Base-by-base conservation (phyloP, 2,888 invertebrate genomes). In the Gymnoscelis rufifasciata region DNA sequence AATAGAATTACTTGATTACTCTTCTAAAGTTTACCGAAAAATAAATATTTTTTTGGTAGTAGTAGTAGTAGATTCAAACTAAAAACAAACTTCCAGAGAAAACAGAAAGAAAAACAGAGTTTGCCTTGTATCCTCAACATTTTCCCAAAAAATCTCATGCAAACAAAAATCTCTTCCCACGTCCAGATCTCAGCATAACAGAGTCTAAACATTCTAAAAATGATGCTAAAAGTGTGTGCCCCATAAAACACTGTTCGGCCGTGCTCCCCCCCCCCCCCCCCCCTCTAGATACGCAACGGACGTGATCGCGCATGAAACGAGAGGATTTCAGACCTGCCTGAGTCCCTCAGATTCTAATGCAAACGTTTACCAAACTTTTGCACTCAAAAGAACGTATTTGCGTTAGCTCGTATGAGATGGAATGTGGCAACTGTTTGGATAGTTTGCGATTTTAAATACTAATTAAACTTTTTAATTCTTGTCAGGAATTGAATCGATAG, bases 281-380 rank as follows among this genome's bases (percentile, higher is more conserved):
- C 36, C 45, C 57, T 51, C 57, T 52, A 66, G 72, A 74, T 74
- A 78, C 76, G 79, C 76, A 71, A 58, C 60, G 69, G 76, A 74
- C 83, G 83, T 84, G 84, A 71, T 68, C 66, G 53, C 68, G 83
- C 84, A 84, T 83, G 65, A 64, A 67, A 65, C 69, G 48, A 47
- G 57, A 60, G 81, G 84, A 82, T 84, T 81, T 78, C 60, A 63
- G 62, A 59, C 62, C 66, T 48, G 68, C 67, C 72, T 67, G 68
- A 72, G 76, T 71, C 66, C 67, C 55, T 63, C 66, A 71, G 70
- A 79, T 78, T 73, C 75, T 58, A 75, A 62, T 50, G 73, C 77
- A 82, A 83, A 82, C 78, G 77, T 80, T 81, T 77, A 69, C 73
- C 58, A 53, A 74, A 71, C 64, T 72, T 69, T 69, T 70, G 71